These are phyloP conservation scores for Rattus rattus DNA, from an alignment of 2,113 vertebrate genomes.

Conservation along the genomic window DNA sequence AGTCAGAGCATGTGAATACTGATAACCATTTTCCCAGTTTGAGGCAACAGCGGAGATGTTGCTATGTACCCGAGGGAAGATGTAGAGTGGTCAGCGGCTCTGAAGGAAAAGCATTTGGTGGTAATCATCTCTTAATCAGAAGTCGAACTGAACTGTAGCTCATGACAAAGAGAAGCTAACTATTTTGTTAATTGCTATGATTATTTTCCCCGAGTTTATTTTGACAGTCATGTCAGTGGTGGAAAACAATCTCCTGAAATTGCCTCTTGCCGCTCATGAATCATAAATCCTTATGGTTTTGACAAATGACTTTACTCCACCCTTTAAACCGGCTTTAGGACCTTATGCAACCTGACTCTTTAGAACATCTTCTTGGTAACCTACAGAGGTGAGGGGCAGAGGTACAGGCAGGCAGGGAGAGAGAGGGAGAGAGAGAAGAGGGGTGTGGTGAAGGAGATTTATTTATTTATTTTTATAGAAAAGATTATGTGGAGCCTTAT, in stretches of 20 bases:
- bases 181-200: slow-evolving; percentile 88
- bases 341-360: slow-evolving; percentile 75
- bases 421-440: slow-evolving; percentile 57
- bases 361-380: slow-evolving; percentile 77
- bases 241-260: slow-evolving; percentile 85
- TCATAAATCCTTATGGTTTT: slow-evolving; percentile 86
- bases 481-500: slow-evolving; percentile 75
- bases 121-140: slow-evolving; percentile 84
- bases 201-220: slow-evolving; percentile 85
- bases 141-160: slow-evolving; percentile 84
- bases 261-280: slow-evolving; percentile 85
- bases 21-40: slow-evolving; percentile 51
- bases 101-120: slow-evolving; percentile 79
- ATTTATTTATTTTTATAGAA: slow-evolving; percentile 30
- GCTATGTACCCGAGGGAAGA: slow-evolving; percentile 39
- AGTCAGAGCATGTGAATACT: slow-evolving; percentile 36
- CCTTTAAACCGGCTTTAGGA: slow-evolving; percentile 82
- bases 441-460: slow-evolving; percentile 43
- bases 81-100: slow-evolving; percentile 70
- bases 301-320: slow-evolving; percentile 85
- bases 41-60: slow-evolving; percentile 65
- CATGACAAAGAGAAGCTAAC: slow-evolving; percentile 86
- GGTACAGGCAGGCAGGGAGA: no score
- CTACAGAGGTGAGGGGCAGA: slow-evolving; percentile 74
- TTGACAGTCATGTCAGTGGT: slow-evolving; percentile 84